phyloP scores from a whole-genome alignment of 2,888 invertebrate species.

The Agrochola macilenta region DNA sequence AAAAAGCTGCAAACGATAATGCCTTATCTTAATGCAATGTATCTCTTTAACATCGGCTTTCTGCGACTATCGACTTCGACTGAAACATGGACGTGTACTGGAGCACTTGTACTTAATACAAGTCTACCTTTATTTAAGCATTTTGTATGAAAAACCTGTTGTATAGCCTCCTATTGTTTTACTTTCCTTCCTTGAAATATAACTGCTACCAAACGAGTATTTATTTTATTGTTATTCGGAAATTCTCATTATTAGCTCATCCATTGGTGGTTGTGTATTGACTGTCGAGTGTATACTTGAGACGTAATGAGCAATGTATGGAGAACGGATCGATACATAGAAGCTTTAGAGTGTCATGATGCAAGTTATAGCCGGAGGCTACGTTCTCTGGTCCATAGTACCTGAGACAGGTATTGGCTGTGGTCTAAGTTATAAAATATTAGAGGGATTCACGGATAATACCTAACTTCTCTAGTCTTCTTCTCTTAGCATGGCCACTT shows the following conservation, averaged over 20 bases:
- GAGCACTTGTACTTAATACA: conserved; percentile 22
- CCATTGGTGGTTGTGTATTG: conserved; percentile 33
- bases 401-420: conserved; percentile 54
- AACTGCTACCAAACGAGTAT: conserved; percentile 41
- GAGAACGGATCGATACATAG: conserved; percentile 30
- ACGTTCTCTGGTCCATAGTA: conserved; percentile 63
- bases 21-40: conserved; percentile 55
- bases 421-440: conserved; percentile 35
- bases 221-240: conserved; percentile 4
- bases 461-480: too few relatives aligned
- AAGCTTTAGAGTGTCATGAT: conserved; percentile 35
- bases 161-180: conserved; percentile 67
- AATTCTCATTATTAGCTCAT: not conserved
- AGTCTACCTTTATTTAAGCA: conserved; percentile 42
- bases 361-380: conserved; percentile 61
- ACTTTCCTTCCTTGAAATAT: conserved; percentile 66
- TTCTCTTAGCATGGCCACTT: not conserved
- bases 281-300: not conserved
- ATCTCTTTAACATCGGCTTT: conserved; percentile 55
- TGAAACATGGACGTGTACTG: conserved; percentile 19
- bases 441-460: conserved; percentile 1
- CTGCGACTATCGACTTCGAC: conserved; percentile 33
- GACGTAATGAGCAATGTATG: conserved; percentile 48
- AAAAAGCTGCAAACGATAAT: conserved; percentile 52
- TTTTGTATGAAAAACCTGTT: conserved; percentile 68